These are phyloP conservation scores for Helarctos malayanus DNA, from an alignment of 2,797 vertebrate species.

Conservation along the genomic window DNA sequence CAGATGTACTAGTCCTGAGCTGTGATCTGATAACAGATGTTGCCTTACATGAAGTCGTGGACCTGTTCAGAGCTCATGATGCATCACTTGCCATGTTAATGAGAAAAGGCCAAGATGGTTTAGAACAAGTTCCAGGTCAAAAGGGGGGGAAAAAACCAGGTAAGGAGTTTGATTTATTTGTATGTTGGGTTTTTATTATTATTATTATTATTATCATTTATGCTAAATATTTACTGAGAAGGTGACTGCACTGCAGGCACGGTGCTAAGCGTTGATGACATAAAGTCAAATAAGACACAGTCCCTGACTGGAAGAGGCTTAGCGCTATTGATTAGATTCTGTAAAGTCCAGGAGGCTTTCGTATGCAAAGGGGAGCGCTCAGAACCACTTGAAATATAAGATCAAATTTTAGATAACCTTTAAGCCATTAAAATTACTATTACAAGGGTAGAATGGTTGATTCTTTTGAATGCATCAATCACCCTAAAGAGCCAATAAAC, in stretches of 20 bases:
- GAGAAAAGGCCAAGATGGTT: slow-evolving; percentile 95
- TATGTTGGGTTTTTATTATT: slow-evolving; percentile 65
- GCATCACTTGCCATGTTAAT: slow-evolving; percentile 98
- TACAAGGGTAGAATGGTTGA: slow-evolving; percentile 26
- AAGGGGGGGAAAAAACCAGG: slow-evolving; percentile 98
- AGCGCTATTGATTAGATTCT: slow-evolving; percentile 45
- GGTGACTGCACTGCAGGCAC: not conserved
- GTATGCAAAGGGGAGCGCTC: not conserved
- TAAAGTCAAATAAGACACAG: slow-evolving; percentile 37
- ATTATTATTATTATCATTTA: slow-evolving; percentile 57
- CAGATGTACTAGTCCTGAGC: slow-evolving; percentile 96
- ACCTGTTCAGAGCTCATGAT: slow-evolving; percentile 97
- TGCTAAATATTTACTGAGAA: slow-evolving; percentile 58
- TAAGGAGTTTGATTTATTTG: slow-evolving; percentile 86
- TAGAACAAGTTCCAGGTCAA: slow-evolving; percentile 96
- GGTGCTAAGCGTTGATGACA: slow-evolving; percentile 22
- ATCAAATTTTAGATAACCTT: not conserved
- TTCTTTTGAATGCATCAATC: not conserved
- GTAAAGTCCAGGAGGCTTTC: slow-evolving; percentile 28
- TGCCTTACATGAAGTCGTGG: slow-evolving; percentile 97
- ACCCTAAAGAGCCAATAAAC: not conserved
- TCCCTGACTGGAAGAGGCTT: slow-evolving; percentile 48
- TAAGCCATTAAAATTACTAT: slow-evolving; percentile 43
- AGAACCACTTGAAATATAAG: not conserved
- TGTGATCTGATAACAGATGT: slow-evolving; percentile 98